Evolutionary conservation across 2,888 invertebrate species (phyloP).

Genomic region (Synergus gifuensis): DNA sequence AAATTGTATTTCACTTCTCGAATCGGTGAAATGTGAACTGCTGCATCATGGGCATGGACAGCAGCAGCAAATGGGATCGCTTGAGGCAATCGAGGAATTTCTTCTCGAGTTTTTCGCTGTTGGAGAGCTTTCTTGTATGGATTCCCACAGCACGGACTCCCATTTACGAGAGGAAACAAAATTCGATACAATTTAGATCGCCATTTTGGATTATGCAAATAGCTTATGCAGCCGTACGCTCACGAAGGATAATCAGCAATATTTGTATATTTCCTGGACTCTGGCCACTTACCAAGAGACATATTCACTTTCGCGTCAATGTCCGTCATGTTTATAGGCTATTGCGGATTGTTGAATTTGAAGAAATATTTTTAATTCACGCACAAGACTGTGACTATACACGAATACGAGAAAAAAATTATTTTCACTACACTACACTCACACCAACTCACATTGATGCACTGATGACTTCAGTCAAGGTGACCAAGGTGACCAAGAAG

Average conservation of each 20-base stretch:
- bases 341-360: not conserved
- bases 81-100: constrained; percentile 6
- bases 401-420: too few species aligned
- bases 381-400: too few species aligned
- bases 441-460: too few species aligned
- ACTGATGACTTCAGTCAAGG: too few species aligned
- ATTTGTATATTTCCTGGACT: constrained; percentile 62
- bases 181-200: constrained; percentile 52
- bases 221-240: constrained; percentile 69
- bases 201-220: constrained; percentile 66
- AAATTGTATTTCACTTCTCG: not conserved
- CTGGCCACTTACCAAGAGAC: constrained; percentile 77
- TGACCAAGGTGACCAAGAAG: too few species aligned
- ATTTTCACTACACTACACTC: too few species aligned
- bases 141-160: not conserved
- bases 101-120: constrained; percentile 49
- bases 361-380: not conserved
- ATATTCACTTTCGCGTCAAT: constrained; percentile 77
- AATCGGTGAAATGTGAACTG: not conserved
- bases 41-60: not conserved
- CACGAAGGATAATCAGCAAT: constrained; percentile 67
- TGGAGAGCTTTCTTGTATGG: constrained; percentile 46
- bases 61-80: constrained; percentile 39
- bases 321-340: constrained; percentile 70
- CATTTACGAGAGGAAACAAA: constrained; percentile 21